Conservation (phyloP, 2,888 invertebrate species). For the Hoplodrina ambigua region DNA sequence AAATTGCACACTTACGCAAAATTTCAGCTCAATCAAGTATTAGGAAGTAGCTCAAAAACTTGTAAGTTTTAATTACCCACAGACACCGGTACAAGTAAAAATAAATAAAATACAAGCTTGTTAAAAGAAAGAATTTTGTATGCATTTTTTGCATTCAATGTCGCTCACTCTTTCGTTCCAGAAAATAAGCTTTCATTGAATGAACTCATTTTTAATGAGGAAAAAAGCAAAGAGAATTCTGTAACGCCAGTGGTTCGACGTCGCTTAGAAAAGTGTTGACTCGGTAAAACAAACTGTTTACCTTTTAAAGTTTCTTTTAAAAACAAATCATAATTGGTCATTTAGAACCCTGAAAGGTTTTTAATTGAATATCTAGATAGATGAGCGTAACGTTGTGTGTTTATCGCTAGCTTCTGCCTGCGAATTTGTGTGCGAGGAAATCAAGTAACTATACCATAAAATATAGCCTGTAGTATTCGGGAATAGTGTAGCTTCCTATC, state of each 20-base stretch:
- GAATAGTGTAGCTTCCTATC: too few relatives aligned
- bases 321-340: neutral
- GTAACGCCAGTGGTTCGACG: neutral
- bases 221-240: neutral
- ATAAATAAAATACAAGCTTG: too few relatives aligned
- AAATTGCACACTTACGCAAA: too few relatives aligned
- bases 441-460: too few relatives aligned
- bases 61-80: too few relatives aligned
- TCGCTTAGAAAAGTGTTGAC: neutral
- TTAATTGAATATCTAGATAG: neutral
- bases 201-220: conserved; percentile 47
- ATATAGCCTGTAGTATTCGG: too few relatives aligned
- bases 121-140: too few relatives aligned
- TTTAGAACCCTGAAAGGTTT: neutral
- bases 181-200: conserved; percentile 23
- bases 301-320: conserved; percentile 9
- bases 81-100: too few relatives aligned
- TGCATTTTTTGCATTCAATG: neutral
- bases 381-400: neutral
- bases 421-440: too few relatives aligned
- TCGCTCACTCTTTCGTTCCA: conserved; percentile 6
- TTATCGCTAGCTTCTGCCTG: neutral
- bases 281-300: conserved; percentile 4
- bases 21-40: too few relatives aligned
- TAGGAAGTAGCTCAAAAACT: too few relatives aligned